phyloP scores from a whole-genome alignment of 2,797 vertebrate genomes.

The Chelon labrosus region DNA sequence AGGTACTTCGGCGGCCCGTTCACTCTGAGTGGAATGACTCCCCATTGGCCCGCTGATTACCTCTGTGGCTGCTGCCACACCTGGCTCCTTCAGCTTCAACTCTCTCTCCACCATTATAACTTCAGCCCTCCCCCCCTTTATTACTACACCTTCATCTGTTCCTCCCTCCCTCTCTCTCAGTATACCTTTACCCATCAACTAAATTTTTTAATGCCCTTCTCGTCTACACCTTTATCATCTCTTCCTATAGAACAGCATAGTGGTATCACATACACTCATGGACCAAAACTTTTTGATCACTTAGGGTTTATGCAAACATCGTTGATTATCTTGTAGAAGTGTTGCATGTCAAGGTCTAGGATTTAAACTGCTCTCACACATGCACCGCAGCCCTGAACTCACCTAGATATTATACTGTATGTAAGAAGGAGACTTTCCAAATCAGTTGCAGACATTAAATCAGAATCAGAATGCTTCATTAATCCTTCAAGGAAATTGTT shows the following conservation, averaged over 20 bases:
- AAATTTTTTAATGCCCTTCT: slow-evolving; percentile 16
- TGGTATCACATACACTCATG: background rate
- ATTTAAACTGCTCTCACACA: too few species aligned
- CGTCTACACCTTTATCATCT: background rate
- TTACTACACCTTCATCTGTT: slow-evolving; percentile 47
- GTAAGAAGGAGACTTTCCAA: too few species aligned
- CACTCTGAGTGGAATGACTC: slow-evolving; percentile 82
- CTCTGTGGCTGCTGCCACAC: slow-evolving; percentile 81
- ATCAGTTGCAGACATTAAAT: too few species aligned
- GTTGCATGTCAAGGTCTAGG: background rate
- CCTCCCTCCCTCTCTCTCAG: slow-evolving; percentile 12
- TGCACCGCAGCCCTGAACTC: too few species aligned
- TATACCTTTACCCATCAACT: slow-evolving; percentile 11
- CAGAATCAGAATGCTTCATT: too few species aligned
- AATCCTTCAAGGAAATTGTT: too few species aligned
- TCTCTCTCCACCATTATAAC: slow-evolving; percentile 47
- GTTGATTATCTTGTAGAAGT: background rate
- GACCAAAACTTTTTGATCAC: background rate
- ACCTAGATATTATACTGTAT: too few species aligned
- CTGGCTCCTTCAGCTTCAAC: slow-evolving; percentile 72
- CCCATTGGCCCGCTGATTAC: slow-evolving; percentile 85
- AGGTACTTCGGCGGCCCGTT: slow-evolving; percentile 79
- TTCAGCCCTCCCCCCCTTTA: slow-evolving; percentile 42
- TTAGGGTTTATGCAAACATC: background rate
- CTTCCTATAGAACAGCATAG: background rate